Conservation (phyloP, 2,888 invertebrate genomes). For the Mythimna vitellina region DNA sequence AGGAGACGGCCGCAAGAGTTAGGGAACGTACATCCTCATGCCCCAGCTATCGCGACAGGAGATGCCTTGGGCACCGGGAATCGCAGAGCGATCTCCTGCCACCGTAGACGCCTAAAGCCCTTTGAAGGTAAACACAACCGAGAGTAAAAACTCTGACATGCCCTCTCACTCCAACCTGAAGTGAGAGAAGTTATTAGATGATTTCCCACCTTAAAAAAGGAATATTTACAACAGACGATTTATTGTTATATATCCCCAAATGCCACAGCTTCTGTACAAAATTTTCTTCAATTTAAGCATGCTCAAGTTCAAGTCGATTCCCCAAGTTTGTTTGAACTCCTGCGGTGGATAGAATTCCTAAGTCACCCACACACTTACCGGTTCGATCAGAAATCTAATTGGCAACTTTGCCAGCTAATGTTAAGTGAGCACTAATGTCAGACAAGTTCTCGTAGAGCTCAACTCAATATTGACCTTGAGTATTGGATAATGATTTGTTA, state of each 20-base stretch:
- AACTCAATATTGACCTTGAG: constrained; percentile 6
- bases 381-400: background rate
- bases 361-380: background rate
- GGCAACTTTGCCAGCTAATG: background rate
- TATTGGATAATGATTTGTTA: background rate
- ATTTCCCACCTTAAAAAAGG: too few relatives aligned
- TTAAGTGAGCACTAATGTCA: background rate
- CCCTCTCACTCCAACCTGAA: too few relatives aligned
- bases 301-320: background rate
- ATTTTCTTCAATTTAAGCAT: background rate
- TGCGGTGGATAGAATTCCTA: background rate
- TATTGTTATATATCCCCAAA: background rate
- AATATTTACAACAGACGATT: background rate
- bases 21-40: too few relatives aligned
- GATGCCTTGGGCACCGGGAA: too few relatives aligned
- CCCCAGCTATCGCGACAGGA: too few relatives aligned
- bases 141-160: too few relatives aligned
- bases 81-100: too few relatives aligned
- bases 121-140: too few relatives aligned
- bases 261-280: background rate
- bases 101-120: too few relatives aligned
- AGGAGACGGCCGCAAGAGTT: too few relatives aligned
- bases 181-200: too few relatives aligned
- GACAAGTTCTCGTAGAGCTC: background rate
- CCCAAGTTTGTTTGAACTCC: background rate